These are phyloP conservation scores for Catonia carolina DNA, from an alignment of 2,888 invertebrate genomes.

Conservation along the genomic window DNA sequence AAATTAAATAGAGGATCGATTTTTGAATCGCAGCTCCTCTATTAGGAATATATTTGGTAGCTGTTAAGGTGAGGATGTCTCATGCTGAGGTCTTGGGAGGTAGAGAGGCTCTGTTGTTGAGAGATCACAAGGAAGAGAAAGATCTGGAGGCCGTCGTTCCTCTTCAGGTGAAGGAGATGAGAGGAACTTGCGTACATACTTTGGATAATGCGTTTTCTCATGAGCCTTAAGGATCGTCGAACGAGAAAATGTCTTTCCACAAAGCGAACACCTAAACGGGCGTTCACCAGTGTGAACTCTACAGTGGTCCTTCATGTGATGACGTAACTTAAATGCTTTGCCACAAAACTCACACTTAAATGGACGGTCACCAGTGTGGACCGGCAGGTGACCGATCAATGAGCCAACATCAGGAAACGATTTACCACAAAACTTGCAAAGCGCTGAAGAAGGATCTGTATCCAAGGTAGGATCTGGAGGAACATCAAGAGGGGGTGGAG, in stretches of 20 bases:
- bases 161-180: constrained; percentile 60
- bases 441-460: constrained; percentile 48
- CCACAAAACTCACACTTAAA: constrained; percentile 93
- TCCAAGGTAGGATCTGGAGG: constrained; percentile 50
- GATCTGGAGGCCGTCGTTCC: constrained; percentile 46
- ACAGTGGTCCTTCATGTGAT: constrained; percentile 93
- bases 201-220: constrained; percentile 88
- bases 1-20: constrained; percentile 18
- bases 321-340: constrained; percentile 84
- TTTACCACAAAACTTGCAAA: constrained; percentile 90
- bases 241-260: constrained; percentile 85
- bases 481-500: constrained; percentile 28
- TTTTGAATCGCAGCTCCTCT: constrained; percentile 19
- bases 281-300: constrained; percentile 87
- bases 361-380: constrained; percentile 83
- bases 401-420: constrained; percentile 86
- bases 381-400: constrained; percentile 78
- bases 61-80: constrained; percentile 33
- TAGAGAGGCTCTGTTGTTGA: constrained; percentile 34
- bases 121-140: constrained; percentile 34
- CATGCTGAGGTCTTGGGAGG: constrained; percentile 29
- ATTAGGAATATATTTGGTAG: constrained; percentile 26
- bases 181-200: constrained; percentile 82
- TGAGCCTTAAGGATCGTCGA: constrained; percentile 88
- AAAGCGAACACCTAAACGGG: constrained; percentile 80